These are phyloP conservation scores for Erebia palarica DNA, from an alignment of 2,888 invertebrate species.

Conservation along the genomic window DNA sequence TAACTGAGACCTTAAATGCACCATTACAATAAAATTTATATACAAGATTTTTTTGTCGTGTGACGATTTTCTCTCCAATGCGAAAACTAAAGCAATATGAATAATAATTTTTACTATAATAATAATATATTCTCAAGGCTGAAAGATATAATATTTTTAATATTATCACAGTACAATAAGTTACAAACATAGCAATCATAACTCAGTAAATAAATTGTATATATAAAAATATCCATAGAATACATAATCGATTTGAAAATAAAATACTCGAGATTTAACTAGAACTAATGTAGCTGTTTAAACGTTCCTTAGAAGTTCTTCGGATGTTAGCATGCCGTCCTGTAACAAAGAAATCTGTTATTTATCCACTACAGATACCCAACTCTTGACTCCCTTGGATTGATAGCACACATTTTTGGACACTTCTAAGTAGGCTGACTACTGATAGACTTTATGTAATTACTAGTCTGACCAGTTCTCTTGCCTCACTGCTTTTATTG, in stretches of 20 bases:
- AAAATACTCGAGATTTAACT: constrained; percentile 43
- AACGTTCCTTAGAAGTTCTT: constrained; percentile 79
- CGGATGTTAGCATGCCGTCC: constrained; percentile 81
- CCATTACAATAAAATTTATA: constrained; percentile 25
- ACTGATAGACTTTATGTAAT: too few species aligned
- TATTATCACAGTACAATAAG: constrained; percentile 73
- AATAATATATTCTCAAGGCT: constrained; percentile 37
- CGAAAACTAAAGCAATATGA: constrained; percentile 16
- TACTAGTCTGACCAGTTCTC: too few species aligned
- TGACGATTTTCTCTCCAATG: constrained; percentile 7
- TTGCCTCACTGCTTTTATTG: too few species aligned
- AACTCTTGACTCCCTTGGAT: too few species aligned
- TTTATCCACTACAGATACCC: too few species aligned
- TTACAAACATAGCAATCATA: constrained; percentile 50
- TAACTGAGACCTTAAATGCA: constrained; percentile 21
- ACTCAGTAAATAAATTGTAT: constrained; percentile 45
- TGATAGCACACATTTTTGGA: too few species aligned
- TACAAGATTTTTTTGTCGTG: constrained; percentile 26
- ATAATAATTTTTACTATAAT: neutral
- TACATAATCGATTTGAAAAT: constrained; percentile 50
- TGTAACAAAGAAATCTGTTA: constrained; percentile 57
- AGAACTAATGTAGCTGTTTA: constrained; percentile 50
- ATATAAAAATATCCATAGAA: constrained; percentile 49
- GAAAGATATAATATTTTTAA: constrained; percentile 46
- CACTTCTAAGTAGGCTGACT: too few species aligned